Evolutionary conservation across 2,797 vertebrate species (phyloP), one percentile per base, ranked within the genome.

Genomic region (Danio kyathit): DNA sequence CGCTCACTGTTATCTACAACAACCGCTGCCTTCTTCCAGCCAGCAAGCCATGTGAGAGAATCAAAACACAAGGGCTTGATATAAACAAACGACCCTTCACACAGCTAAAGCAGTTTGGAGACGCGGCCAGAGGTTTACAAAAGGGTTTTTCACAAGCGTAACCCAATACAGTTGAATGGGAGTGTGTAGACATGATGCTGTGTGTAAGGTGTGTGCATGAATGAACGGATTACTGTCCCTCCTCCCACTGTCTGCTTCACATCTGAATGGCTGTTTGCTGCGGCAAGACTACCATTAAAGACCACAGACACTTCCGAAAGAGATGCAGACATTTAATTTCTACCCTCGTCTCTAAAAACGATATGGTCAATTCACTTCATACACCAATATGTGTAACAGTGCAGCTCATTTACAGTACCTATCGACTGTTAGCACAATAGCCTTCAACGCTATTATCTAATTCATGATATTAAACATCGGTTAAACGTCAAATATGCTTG

Each of bases 171-270:
- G 48, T 8, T 56, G 60, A 80, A 73, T 80, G 78, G 60, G 70
- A 74, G 70, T 38, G 70, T 46, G 69, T 73, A 80, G 60, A 71
- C 29, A 66, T 48, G 51, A 80, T 73, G 69, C 60, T 46, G 59
- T 74, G 69, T 73, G 61, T 73, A 21, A 80, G 51, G 70, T 80
- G 76, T 69, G 74, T 48, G 67, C 29, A 29, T 75, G 44, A 64
- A 80, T 80, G 78, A 66, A 76, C 70, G 57, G 73, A 81, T 81
- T 69, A 70, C 49, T 64, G 67, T 72, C 59, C 38, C 74, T 67
- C 74, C 74, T 76, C 72, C 21, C 67, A 75, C 65, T 19, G 41
- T 73, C 63, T 64, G 70, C 70, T 59, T 57, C 41, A 63, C 63
- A 29, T 60, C 63, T 74, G 54, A 79, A 83, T 74, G 76, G 69